Conservation (phyloP, 2,888 invertebrate genomes). For the Drosophila lacicola region DNA sequence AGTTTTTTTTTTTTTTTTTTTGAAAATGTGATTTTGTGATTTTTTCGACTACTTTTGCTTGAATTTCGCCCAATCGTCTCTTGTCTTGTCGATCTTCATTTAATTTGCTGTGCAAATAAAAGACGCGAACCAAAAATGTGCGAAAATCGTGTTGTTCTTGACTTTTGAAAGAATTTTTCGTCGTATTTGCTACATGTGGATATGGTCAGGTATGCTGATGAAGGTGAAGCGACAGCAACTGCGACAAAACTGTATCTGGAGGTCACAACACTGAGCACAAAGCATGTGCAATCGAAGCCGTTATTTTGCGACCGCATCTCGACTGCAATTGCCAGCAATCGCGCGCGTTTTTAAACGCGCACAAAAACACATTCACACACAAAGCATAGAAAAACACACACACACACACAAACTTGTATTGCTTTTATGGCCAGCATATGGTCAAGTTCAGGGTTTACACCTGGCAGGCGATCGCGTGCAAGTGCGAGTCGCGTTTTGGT, state of each 20-base stretch:
- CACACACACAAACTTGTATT: slow-evolving; percentile 32
- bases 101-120: slow-evolving; percentile 40
- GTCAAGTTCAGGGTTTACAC: slow-evolving; percentile 69
- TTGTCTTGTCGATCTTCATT: slow-evolving; percentile 8
- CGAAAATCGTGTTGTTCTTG: slow-evolving; percentile 59
- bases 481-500: slow-evolving; percentile 17
- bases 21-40: slow-evolving; percentile 2
- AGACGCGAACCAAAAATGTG: slow-evolving; percentile 35
- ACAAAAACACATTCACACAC: slow-evolving; percentile 2
- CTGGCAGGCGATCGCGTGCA: slow-evolving; percentile 26
- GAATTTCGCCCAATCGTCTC: slow-evolving; percentile 2
- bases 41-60: slow-evolving; percentile 5
- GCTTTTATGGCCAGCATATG: slow-evolving; percentile 45
- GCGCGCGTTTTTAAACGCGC: slow-evolving; percentile 32
- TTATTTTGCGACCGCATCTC: slow-evolving; percentile 10
- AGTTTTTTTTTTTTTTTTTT: neutral
- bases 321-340: slow-evolving; percentile 30
- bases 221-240: slow-evolving; percentile 44
- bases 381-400: slow-evolving; percentile 4
- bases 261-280: slow-evolving; percentile 42
- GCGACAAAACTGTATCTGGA: slow-evolving; percentile 14
- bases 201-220: slow-evolving; percentile 39
- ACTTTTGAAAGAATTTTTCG: slow-evolving; percentile 46
- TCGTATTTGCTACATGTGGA: slow-evolving; percentile 22
- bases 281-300: slow-evolving; percentile 26